phyloP scores from a whole-genome alignment of 2,113 vertebrate species.

The Lota lota region DNA sequence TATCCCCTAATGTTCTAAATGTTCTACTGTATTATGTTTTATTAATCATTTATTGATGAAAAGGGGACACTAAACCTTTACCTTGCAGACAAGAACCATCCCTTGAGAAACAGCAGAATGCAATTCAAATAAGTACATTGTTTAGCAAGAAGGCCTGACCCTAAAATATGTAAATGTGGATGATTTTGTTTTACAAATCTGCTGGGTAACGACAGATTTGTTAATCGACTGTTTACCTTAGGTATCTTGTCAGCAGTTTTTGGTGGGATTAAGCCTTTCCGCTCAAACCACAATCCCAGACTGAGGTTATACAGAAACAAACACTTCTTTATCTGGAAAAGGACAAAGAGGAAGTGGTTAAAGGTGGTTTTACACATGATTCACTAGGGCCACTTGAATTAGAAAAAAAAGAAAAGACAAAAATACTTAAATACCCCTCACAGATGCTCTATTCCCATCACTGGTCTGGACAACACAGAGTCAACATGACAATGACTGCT shows the following conservation, averaged over 20 bases:
- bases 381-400: constrained; percentile 38
- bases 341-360: constrained; percentile 58
- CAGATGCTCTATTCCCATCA: constrained; percentile 19
- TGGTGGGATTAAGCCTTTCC: constrained; percentile 1
- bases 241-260: neutral
- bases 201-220: neutral
- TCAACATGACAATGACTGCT: constrained; percentile 49
- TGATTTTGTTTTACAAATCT: no score
- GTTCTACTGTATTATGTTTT: neutral
- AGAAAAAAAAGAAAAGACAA: constrained; percentile 16
- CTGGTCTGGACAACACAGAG: constrained; percentile 30
- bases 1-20: neutral
- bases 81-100: neutral
- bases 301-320: constrained; percentile 27
- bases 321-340: constrained; percentile 36
- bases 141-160: no score
- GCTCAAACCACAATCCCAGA: constrained; percentile 26
- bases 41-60: neutral
- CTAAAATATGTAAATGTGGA: no score
- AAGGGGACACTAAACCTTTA: neutral
- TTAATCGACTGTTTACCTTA: neutral
- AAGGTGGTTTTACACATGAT: constrained; percentile 70
- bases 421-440: constrained; percentile 57
- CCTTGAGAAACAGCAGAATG: neutral
- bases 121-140: neutral